Conservation (phyloP, 1,140 invertebrate species). For the Adoxophyes honmai region DNA sequence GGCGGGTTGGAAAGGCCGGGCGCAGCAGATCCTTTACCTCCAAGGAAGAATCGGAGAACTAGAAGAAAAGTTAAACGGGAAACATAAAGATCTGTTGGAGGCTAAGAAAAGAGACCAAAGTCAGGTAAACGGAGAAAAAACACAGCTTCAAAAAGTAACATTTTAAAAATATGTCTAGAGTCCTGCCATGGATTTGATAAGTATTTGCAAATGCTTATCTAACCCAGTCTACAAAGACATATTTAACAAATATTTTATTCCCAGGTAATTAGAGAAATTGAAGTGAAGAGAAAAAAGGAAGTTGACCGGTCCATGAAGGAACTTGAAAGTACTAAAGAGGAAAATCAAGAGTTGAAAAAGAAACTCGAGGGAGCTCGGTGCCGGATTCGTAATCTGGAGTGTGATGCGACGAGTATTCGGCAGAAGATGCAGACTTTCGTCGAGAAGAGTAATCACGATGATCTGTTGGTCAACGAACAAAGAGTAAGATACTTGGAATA, state of each 20-base stretch:
- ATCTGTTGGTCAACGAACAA: constrained; percentile 77
- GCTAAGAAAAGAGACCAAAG: constrained; percentile 52
- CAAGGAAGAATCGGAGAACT: constrained; percentile 82
- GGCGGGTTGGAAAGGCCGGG: constrained; percentile 82
- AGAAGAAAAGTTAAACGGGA: constrained; percentile 77
- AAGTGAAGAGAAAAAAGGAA: constrained; percentile 77
- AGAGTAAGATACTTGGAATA: constrained; percentile 48
- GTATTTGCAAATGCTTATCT: not conserved
- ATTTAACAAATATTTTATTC: constrained; percentile 23
- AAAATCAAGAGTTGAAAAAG: constrained; percentile 75
- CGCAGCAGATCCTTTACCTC: constrained; percentile 82
- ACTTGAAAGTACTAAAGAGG: constrained; percentile 62
- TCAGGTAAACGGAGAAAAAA: constrained; percentile 31
- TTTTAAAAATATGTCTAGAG: no score
- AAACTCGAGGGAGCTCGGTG: constrained; percentile 78
- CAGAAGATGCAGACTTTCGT: constrained; percentile 74
- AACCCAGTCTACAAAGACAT: not conserved
- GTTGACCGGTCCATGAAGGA: constrained; percentile 75
- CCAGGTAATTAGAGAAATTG: constrained; percentile 75
- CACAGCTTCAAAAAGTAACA: no score
- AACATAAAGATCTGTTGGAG: constrained; percentile 52
- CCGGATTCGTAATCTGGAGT: constrained; percentile 78
- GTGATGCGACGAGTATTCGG: constrained; percentile 68
- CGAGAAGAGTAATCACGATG: constrained; percentile 78
- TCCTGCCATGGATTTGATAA: no score